Conservation (phyloP, 2,113 vertebrate species). For the Isichthys henryi region DNA sequence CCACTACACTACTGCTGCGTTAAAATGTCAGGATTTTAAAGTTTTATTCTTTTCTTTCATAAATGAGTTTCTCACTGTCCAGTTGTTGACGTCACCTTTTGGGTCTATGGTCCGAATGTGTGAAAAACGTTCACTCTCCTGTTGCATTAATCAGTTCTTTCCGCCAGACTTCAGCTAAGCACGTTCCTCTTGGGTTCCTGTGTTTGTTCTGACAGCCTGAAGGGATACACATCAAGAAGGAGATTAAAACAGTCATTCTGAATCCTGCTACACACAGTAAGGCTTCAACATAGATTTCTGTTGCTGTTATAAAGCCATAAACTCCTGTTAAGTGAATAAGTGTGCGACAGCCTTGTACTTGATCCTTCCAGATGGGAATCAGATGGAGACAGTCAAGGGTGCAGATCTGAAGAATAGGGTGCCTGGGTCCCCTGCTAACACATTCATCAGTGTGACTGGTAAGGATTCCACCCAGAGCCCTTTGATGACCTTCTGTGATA, state of each 20-base stretch:
- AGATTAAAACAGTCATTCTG: conserved; percentile 40
- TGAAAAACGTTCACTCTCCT: no score
- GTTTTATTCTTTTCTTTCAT: no score
- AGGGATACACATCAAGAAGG: no score
- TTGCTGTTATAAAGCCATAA: not conserved
- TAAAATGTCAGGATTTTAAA: no score
- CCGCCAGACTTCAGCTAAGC: no score
- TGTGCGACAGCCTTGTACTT: not conserved
- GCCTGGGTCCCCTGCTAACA: conserved; percentile 40
- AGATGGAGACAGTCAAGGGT: conserved; percentile 39
- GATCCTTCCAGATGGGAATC: conserved; percentile 33
- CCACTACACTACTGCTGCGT: no score
- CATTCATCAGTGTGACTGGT: conserved; percentile 61
- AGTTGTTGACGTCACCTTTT: no score
- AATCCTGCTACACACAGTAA: conserved; percentile 57
- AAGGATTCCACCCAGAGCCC: not conserved
- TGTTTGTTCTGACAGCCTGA: no score
- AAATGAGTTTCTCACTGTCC: no score
- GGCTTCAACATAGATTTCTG: conserved; percentile 20
- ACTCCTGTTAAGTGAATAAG: not conserved
- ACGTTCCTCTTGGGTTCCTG: no score
- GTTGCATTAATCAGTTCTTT: no score
- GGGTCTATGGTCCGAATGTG: no score
- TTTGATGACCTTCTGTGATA: not conserved
- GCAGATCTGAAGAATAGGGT: conserved; percentile 34